Base-by-base conservation (phyloP, 2,113 vertebrate species). In the Solea solea region DNA sequence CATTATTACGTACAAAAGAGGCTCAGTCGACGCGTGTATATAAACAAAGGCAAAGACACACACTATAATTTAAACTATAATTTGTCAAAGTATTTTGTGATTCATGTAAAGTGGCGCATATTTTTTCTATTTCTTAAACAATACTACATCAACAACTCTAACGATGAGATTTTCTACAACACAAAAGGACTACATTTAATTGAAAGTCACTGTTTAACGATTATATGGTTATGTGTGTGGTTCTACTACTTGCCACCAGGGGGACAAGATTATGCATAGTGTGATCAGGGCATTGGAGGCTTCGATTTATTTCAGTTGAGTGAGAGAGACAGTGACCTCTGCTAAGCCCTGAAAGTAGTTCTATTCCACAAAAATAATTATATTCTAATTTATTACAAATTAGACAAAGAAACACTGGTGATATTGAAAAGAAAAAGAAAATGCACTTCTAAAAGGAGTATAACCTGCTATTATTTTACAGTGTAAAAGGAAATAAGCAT, bases 191-290 rank as follows among this genome's bases (percentile, higher is more conserved):
- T 34, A 34, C 34, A 4, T 34, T 34, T 34, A 34, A 6, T 34
- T 34, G 34, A 34, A 34, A 3, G 34, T 34, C 34, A 34, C 34
- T 12, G 2, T 48, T 13, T 48, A 48, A 49, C 44, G 50, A 8
- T 50, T n/a, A 50, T 7, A n/a, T n/a, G 10, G 0, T 10, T 25
- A 61, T 25, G 12, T 46, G 0, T 78, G 81, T 64, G 10, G 53
- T 90, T 82, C 51, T 58, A 10, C 57, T 44, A 13, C 13, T 80
- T 74, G 39, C 86, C 90, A 90, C 84, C 53, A 92, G 90, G 83
- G 88, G 90, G 89, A 81, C n/a, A 3, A 9, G 15, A 15, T 40
- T 39, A 67, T 76, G 68, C 53, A 74, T 25, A 72, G 54, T 25
- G 11, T 42, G 7, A 68, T 61, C 44, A 66, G 61, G 21, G 21